Evolutionary conservation across 2,797 vertebrate species (phyloP), one percentile per base, ranked within the genome.

Genomic region (Notoglanidium macrostoma): DNA sequence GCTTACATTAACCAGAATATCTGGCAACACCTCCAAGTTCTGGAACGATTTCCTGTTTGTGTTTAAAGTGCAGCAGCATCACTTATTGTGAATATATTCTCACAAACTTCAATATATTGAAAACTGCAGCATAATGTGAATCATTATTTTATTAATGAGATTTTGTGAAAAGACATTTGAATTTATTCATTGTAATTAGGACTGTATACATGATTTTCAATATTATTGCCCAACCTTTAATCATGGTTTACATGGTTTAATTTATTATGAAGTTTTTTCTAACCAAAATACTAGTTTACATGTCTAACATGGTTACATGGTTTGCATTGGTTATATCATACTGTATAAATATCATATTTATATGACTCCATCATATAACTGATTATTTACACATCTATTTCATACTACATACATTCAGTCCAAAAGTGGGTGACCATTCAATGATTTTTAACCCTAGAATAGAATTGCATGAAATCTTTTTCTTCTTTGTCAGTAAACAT

Each of bases 1-100:
- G 63, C 29, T 70, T 83, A 81, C 35, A 81, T 61, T 65, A 82
- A 29, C 12, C 79, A 65, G 79, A 82, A 82, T 65, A 82, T 82
- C 79, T 82, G 79, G 26, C 79, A 82, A 80, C 78, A 80, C 44
- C n/a, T 51, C 1, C 8, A 83, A 0, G 49, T 68, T 70, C 81
- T 83, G 65, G 49, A 83, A 83, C 1, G 2, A 70, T 68, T 79
- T 54, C 23, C 59, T 65, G 59, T 82, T 82, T 65, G 79, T 49
- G 54, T 82, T 82, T 46, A 82, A 82, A 65, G 59, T 46, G n/a
- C 57, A 81, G 12, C 23, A 49, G 40, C 40, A 65, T 65, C 26
- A n/a, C 12, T 49, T 65, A n/a, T n/a, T 65, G 26, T 82, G 46
- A 82, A 65, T 82, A 46, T 29, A 29, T 82, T 65, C 26, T 65